Evolutionary conservation across 2,888 invertebrate species (phyloP), one percentile per base, ranked within the genome.

Genomic region (Polydrusus cervinus): DNA sequence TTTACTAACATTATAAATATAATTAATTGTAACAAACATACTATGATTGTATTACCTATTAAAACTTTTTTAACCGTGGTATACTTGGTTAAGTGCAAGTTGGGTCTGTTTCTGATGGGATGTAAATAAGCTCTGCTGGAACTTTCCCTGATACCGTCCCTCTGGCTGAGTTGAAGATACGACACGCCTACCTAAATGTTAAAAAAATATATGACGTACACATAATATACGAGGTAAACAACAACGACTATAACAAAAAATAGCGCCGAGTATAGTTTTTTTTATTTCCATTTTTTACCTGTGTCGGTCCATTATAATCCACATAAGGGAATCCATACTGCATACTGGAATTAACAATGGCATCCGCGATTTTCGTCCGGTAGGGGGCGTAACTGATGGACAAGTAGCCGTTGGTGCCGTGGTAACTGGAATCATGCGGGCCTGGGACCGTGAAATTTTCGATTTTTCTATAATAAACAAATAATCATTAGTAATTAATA

Each of bases 371-470:
- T 73, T 89, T 87, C 0, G 91, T 90, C 49, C 87, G 87, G 87
- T 89, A 91, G 0, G 90, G 89, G 0, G 91, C 87, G 80, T 91
- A 90, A 34, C 89, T 88, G 0, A 90, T 85, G n/a, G 86, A 88
- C 2, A 92, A 86, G 25, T 90, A 89, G 0, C 92, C 92, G 20
- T 89, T 88, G 0, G 86, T 87, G 13, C 88, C 88, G 74, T 91
- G 91, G 75, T 88, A 89, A 3, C 84, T 84, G 5, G 82, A 79
- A 51, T 89, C 86, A 16, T 86, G 84, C 79, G 94, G 88, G 84
- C 94, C 95, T 0, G 95, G 94, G 83, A 95, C 95, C 76, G 93
- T 89, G 87, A 95, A 96, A 85, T 96, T 95, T 86, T 96, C 90
- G 49, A 87, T 94, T 86, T 97, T 97, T 30, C 74, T 77, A 34